Base-by-base conservation (phyloP, 2,888 invertebrate species). In the Philereme vetulata region DNA sequence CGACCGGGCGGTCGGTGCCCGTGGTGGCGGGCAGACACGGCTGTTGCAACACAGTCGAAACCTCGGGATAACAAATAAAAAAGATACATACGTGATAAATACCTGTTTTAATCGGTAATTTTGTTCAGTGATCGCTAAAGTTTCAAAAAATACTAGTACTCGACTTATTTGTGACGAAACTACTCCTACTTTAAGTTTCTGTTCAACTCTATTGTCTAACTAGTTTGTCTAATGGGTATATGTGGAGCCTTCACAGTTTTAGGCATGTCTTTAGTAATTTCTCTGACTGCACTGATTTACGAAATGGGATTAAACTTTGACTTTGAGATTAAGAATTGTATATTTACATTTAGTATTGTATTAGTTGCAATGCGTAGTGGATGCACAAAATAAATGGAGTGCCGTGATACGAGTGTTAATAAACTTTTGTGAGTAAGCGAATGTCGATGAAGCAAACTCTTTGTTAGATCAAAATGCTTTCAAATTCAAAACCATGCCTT, bases 401-500 rank as follows among this genome's bases (percentile, higher is more conserved):
- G 75, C 71, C 75, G 81, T 80, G 75, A 72, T 70, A 71, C 57
- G 66, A 64, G 75, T 80, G 81, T 81, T 82, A 81, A 72, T 77
- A 78, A 69, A 70, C 60, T 54, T 57, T 67, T 59, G 70, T 73
- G 78, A 72, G 67, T 61, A 72, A 72, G 72, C 72, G 65, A 58
- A 71, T 71, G 66, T 68, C 63, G 60, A 68, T 80, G 79, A 75
- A 70, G 72, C 72, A 72, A 68, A 82, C 79, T 77, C 80, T 67
- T 77, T 80, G 89, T 90, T 88, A 88, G 83, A 76, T 75, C 79
- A 85, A 81, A 80, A 85, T 82, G 82, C 82, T 80, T 57, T 76
- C 76, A 77, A 75, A 76, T 71, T 71, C 77, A 86, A 84, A 86
- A 88, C 85, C 89, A 89, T 88, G 88, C 89, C 86, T 88, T 87